Evolutionary conservation across 1,140 invertebrate species (phyloP).

Genomic region (Protaetia brevitarsis): DNA sequence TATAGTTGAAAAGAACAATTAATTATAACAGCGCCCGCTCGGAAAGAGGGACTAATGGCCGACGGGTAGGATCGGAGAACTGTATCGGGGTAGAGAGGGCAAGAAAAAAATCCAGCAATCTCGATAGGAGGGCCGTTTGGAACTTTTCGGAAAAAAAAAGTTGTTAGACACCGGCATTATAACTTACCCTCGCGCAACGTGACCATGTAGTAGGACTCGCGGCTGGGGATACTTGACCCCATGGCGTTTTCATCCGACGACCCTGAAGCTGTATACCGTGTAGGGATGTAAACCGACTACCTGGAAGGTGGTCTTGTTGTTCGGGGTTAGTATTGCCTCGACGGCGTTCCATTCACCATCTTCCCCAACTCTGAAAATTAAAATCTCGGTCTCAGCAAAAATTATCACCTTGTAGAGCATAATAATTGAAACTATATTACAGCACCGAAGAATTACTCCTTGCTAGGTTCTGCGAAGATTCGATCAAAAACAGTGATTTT

Average conservation of each 20-base stretch:
- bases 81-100: background rate
- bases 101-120: background rate
- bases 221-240: conserved; percentile 66
- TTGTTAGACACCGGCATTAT: background rate
- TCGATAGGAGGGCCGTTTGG: background rate
- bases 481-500: too few species aligned
- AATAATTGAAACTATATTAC: too few species aligned
- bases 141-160: background rate
- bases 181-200: conserved; percentile 69
- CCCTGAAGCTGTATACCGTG: conserved; percentile 73
- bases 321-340: conserved; percentile 61
- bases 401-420: too few species aligned
- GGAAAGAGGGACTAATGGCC: too few species aligned
- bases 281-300: conserved; percentile 66
- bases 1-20: conserved; percentile 16
- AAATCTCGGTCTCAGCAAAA: too few species aligned
- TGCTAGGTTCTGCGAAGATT: too few species aligned
- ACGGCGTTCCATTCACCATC: conserved; percentile 63
- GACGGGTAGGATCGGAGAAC: background rate
- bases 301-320: conserved; percentile 64
- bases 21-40: background rate
- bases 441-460: too few species aligned
- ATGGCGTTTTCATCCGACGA: conserved; percentile 69
- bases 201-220: conserved; percentile 72
- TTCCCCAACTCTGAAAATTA: conserved; percentile 61